These are phyloP conservation scores for Sycophila sp. DNA, from an alignment of 1,140 invertebrate genomes.

Conservation along the genomic window DNA sequence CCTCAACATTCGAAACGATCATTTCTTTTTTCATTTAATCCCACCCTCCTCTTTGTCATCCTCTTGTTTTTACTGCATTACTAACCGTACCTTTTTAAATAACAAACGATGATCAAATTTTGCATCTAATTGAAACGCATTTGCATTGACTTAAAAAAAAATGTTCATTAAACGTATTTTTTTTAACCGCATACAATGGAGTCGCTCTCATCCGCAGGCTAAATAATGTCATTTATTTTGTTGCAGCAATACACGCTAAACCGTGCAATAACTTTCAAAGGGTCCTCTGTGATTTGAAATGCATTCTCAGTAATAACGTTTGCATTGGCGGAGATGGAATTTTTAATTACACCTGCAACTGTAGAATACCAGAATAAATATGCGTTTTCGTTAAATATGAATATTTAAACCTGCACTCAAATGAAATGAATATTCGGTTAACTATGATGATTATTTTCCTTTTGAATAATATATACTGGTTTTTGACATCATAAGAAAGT, in stretches of 20 bases:
- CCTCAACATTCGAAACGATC: too few relatives aligned
- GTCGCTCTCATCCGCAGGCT: too few relatives aligned
- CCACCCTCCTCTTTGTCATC: too few relatives aligned
- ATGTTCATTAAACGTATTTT: too few relatives aligned
- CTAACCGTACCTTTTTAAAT: too few relatives aligned
- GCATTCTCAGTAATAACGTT: slow-evolving; percentile 27
- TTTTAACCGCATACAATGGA: too few relatives aligned
- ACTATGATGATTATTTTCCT: too few relatives aligned
- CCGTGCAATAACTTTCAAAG: slow-evolving; percentile 30
- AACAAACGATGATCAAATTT: background rate
- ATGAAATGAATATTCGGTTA: too few relatives aligned
- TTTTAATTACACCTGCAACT: slow-evolving; percentile 26
- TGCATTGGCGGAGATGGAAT: slow-evolving; percentile 25
- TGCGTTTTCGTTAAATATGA: background rate
- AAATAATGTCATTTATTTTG: slow-evolving; percentile 16
- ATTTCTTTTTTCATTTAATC: too few relatives aligned
- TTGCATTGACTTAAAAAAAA: background rate
- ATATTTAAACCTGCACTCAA: background rate
- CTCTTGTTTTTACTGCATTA: background rate
- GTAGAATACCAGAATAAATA: slow-evolving; percentile 19
- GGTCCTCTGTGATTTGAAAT: slow-evolving; percentile 30
- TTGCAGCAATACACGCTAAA: background rate
- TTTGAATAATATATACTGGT: too few relatives aligned
- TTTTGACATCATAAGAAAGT: too few relatives aligned
- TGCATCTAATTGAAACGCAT: background rate